Evolutionary conservation across 2,797 vertebrate species (phyloP), one percentile per base, ranked within the genome.

Genomic region (Acrossocheilus wenchowensis): DNA sequence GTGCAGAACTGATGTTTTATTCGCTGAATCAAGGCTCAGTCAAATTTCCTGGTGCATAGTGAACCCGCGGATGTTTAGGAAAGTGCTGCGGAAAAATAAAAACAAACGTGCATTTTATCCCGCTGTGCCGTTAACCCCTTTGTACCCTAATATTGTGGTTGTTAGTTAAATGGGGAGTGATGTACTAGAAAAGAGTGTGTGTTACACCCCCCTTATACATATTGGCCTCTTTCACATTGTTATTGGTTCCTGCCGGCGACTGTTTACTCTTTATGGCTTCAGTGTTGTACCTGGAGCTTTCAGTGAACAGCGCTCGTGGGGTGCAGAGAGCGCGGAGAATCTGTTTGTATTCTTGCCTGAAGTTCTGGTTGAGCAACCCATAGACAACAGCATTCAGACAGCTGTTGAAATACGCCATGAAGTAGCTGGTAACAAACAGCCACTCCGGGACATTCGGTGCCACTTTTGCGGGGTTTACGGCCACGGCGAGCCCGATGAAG

Each of bases 371-470:
- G 19, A 90, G 87, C 2, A 90, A 54, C 12, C 90, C 90, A 0
- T 89, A 90, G 23, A 90, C 79, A 0, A 85, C 88, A 7, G 90
- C 90, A 36, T 90, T 90, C 43, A 90, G 83, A 45, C 90, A 90
- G 85, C 90, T 90, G 85, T 90, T 90, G 64, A 90, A 90, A 39
- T 90, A 89, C 0, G 88, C 88, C 88, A 89, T 89, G 75, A 90
- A 90, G 81, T 90, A 90, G 82, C 89, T 90, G 73, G 71, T 85
- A 34, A 90, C 71, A 34, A 86, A 90, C 52, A 90, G 87, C 88
- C 90, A 90, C 78, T 90, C 88, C 0, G 90, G 90, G 3, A 90
- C 23, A 21, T 81, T 87, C 12, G 90, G 88, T 0, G 57, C 90
- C 36, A 90, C 80, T 2, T 43, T 82, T 48, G 64, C 34, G 1